Conservation (phyloP, 1,140 invertebrate genomes). For the Drosophila kurseongensis region DNA sequence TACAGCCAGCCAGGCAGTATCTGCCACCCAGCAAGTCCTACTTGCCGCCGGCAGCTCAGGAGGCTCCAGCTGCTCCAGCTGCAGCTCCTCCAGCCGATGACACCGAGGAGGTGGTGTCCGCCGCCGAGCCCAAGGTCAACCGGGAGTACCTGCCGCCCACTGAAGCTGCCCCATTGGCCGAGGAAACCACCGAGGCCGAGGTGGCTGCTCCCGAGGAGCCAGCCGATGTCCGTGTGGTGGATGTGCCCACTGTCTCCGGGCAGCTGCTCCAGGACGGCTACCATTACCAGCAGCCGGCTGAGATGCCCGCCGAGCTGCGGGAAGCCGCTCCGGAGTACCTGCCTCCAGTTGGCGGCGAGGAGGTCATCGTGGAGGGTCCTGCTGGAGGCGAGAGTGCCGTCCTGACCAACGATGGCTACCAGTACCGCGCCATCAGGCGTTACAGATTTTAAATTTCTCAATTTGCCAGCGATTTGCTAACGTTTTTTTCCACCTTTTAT, state of each 20-base stretch:
- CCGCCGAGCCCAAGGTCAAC: constrained; percentile 60
- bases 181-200: constrained; percentile 55
- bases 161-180: constrained; percentile 33
- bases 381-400: constrained; percentile 60
- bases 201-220: constrained; percentile 31
- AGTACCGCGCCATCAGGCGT: constrained; percentile 73
- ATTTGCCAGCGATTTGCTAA: constrained; percentile 17
- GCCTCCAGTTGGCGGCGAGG: constrained; percentile 46
- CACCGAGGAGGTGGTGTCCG: constrained; percentile 66
- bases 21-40: constrained; percentile 65
- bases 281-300: constrained; percentile 70
- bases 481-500: constrained; percentile 9
- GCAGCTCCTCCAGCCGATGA: constrained; percentile 40
- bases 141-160: constrained; percentile 72
- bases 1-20: constrained; percentile 53
- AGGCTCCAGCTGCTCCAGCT: constrained; percentile 25
- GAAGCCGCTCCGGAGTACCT: constrained; percentile 64
- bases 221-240: constrained; percentile 56
- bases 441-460: constrained; percentile 64
- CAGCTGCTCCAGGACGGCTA: constrained; percentile 68
- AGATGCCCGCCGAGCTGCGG: constrained; percentile 54
- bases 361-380: constrained; percentile 63
- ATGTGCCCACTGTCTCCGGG: constrained; percentile 55
- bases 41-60: constrained; percentile 65
- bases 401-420: constrained; percentile 74